Conservation (phyloP, 1,140 invertebrate species). For the Macrobrachium nipponense region DNA sequence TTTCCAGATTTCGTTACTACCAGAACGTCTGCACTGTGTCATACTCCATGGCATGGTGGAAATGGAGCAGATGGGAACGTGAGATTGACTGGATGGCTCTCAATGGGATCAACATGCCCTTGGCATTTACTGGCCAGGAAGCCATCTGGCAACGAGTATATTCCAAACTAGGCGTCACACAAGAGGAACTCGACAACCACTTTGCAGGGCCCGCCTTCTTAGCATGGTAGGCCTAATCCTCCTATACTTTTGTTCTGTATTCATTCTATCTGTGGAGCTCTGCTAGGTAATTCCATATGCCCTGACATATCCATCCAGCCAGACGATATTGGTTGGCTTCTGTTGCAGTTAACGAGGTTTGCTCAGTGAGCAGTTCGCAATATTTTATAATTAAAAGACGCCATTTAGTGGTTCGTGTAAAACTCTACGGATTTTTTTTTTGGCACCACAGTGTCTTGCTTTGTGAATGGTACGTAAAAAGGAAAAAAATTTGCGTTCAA, state of each 20-base stretch:
- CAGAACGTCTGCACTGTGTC: constrained; percentile 94
- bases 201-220: constrained; percentile 93
- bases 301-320: no score
- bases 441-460: no score
- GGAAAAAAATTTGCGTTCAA: no score
- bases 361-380: no score
- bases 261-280: no score
- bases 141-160: constrained; percentile 87
- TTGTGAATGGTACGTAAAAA: no score
- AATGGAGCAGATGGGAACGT: constrained; percentile 81
- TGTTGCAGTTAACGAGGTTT: no score
- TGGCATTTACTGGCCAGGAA: constrained; percentile 92
- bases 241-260: neutral
- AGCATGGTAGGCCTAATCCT: constrained; percentile 78
- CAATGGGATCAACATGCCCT: constrained; percentile 89
- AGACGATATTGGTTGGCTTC: no score
- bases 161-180: constrained; percentile 78
- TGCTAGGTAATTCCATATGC: no score
- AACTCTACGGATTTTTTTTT: no score
- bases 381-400: no score
- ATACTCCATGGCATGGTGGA: constrained; percentile 94
- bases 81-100: constrained; percentile 98
- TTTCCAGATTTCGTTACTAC: constrained; percentile 86
- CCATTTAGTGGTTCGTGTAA: no score
- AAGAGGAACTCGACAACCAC: constrained; percentile 82